Conservation (phyloP, 2,113 vertebrate species). For the Brachyhypopomus gauderio region DNA sequence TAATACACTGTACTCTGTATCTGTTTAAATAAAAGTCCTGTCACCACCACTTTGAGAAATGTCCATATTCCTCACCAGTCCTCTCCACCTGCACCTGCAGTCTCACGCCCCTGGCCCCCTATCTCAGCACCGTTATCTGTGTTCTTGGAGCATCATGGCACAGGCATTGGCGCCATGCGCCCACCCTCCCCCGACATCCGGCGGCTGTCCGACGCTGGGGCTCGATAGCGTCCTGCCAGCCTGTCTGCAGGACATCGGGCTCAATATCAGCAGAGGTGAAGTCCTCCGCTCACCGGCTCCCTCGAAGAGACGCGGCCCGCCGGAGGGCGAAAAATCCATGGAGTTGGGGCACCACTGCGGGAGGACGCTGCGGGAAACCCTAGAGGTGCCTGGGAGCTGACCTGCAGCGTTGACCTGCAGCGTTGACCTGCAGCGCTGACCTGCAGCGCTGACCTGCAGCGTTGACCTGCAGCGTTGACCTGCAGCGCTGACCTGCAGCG, state of each 20-base stretch:
- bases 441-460: conserved; percentile 27
- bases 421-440: conserved; percentile 26
- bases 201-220: conserved; percentile 36
- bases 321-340: conserved; percentile 52
- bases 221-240: conserved; percentile 48
- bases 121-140: conserved; percentile 10
- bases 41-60: too few species aligned
- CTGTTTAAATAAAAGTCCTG: too few species aligned
- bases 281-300: conserved; percentile 35
- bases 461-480: conserved; percentile 29
- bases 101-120: not conserved
- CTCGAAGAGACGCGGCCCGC: conserved; percentile 43
- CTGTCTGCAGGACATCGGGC: conserved; percentile 51
- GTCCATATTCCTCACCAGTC: not conserved
- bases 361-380: conserved; percentile 45
- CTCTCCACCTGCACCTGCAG: not conserved
- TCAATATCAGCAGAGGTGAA: conserved; percentile 47
- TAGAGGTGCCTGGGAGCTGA: conserved; percentile 42
- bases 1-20: not conserved
- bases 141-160: conserved; percentile 5
- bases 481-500: conserved; percentile 24
- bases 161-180: conserved; percentile 22
- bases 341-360: conserved; percentile 36
- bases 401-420: conserved; percentile 24
- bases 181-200: not conserved